Evolutionary conservation across 2,113 vertebrate genomes (phyloP).

Genomic region (Trogon melanurus): DNA sequence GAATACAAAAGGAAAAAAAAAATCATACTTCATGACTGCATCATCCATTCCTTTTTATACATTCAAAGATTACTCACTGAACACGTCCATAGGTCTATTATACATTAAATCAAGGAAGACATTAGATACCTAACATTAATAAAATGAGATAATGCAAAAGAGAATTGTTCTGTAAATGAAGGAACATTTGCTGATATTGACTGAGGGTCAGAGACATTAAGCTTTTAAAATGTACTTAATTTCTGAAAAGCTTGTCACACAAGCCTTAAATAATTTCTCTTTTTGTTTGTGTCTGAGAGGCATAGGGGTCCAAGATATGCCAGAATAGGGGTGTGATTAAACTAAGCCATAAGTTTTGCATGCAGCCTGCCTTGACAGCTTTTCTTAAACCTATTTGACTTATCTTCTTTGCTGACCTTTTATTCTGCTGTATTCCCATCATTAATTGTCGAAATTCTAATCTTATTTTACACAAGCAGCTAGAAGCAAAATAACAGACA

Average conservation of each 20-base stretch:
- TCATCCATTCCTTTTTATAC: neutral
- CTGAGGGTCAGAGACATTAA: neutral
- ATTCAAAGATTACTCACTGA: neutral
- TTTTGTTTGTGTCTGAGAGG: neutral
- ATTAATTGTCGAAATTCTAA: conserved; percentile 16
- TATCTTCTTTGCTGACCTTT: neutral
- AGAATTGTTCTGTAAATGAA: neutral
- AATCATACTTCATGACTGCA: neutral
- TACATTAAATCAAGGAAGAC: neutral
- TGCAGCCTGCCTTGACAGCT: neutral
- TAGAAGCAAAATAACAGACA: neutral
- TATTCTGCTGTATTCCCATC: neutral
- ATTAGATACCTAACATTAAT: neutral
- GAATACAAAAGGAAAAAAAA: neutral
- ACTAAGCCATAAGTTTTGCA: neutral
- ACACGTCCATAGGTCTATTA: neutral
- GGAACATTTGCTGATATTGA: neutral
- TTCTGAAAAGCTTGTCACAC: neutral
- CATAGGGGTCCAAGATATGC: neutral
- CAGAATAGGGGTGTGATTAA: neutral
- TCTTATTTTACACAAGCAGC: neutral
- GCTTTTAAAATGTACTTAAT: neutral
- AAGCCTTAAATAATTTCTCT: neutral
- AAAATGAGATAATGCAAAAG: neutral
- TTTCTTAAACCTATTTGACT: neutral